Evolutionary conservation across 2,888 invertebrate species (phyloP), one percentile per base, ranked within the genome.

Genomic region (Drosophila maculinotata): DNA sequence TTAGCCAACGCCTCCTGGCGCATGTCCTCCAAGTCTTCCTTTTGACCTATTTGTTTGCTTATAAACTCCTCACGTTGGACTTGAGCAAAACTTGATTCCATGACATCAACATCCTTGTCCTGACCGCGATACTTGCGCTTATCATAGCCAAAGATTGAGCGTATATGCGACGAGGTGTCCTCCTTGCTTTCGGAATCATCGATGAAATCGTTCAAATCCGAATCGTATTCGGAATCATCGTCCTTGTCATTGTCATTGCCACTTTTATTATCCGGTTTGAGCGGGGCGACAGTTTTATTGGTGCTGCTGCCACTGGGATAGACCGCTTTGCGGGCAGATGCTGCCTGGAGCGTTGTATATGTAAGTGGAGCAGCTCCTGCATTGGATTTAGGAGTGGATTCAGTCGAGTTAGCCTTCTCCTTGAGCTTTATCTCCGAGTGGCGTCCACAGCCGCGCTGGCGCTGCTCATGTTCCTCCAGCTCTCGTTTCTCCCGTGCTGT

Each of bases 11-110:
- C 95, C 90, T 98, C 97, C 91, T 93, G 92, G 69, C 94, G 93
- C 92, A 97, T 97, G 79, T 98, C 98, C 91, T 97, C 97, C 69
- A 97, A 92, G 92, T 98, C 98, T 92, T 98, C 98, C 94, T 96
- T 93, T 65, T 95, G 94, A 70, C 97, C 97, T 95, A 96, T 93
- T 92, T 95, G 96, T 72, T 96, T 94, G 89, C 96, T 97, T 51
- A 95, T 93, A 76, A 94, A 94, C 92, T 98, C 98, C 89, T 98
- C 98, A 51, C 95, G 95, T 92, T 97, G 95, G 80, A 96, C 95
- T 70, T 96, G 95, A 0, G 95, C 94, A 90, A 95, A 98, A 81
- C 94, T 95, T 0, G 97, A 96, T 91, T 97, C 98, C 97, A 97
- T 97, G 75, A 93, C 93, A 35, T 94, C 94, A 79, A 95, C 95